Evolutionary conservation across 2,113 vertebrate genomes (phyloP), one percentile per base, ranked within the genome.

Genomic region (Gavialis gangeticus): DNA sequence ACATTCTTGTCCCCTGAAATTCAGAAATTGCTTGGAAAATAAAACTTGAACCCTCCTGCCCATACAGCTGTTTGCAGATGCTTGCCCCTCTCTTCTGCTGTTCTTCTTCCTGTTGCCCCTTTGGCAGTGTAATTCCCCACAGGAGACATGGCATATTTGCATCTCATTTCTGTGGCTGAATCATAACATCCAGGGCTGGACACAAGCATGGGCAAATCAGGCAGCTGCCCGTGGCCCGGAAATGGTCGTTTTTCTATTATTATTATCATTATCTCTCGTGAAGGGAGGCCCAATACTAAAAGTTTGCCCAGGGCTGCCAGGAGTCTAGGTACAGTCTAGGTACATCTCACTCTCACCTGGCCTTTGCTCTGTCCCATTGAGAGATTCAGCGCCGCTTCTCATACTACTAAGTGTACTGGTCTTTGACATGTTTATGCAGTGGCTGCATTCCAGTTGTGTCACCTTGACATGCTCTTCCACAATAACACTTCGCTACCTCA

Each of bases 331-430:
- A 46, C 46, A 9, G 46, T 46, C 7, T 7, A 9, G 46, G 9
- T 46, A 46, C 67, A 22, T 46, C 14, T 12, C 19, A 24, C 69
- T 46, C 9, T 69, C 11, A 5, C 18, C 66, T 34, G 66, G 30
- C 18, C 25, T 22, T 16, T n/a, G 28, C 28, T 28, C 14, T 28
- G 12, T 28, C 64, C 75, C 90, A 57, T 73, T 64, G 63, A 76
- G 19, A 46, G 86, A 46, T 57, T 75, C 60, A 7, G 0, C 2
- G 25, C 3, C 82, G 5, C 71, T 46, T 57, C 9, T 76, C 66
- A 67, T 21, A 12, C 37, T 1, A 2, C 21, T 12, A 57, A 34
- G 15, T 12, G 28, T 27, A 2, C 10, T 9, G 12, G 30, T 0
- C 0, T 15, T 16, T 28, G 37, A 24, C 59, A 66, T 34, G 15